Evolutionary conservation across 1,140 invertebrate species (phyloP), one percentile per base, ranked within the genome.

Genomic region (Sitobion miscanthi): DNA sequence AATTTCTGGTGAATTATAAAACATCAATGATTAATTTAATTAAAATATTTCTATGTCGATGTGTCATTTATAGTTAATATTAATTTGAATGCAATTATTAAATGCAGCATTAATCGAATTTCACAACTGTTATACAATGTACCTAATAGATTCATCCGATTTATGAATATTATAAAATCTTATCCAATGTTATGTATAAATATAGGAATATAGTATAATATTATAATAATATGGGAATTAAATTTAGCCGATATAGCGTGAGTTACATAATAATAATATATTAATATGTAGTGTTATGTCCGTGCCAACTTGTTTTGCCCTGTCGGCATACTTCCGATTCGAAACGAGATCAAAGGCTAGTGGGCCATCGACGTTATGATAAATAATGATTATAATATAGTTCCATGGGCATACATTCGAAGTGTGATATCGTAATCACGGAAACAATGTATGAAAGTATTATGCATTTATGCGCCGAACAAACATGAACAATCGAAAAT

Each of bases 261-360:
- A 69, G 14, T n/a, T 69, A 69, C 30, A 82, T 82, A 38, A 82
- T n/a, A n/a, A 85, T 85, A 2, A 38, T 45, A 45, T 69, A 8
- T 85, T 82, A 85, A 42, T 45, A 45, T 69, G 30, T 85, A 45
- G 35, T 85, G 8, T 85, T 87, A 49, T 49, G 45, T 49, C 30
- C 45, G 45, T 49, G 45, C 25, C 45, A n/a, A 87, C 45, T 49
- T 85, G 35, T 85, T 85, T 87, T 49, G 30, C 45, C 21, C 85
- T 47, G 42, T 42, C 42, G 85, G 85, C 85, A 47, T n/a, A 87
- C 85, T 87, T 87, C 85, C 85, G 85, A 87, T 49, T 49, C 85
- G 14, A 17, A 87, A n/a, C 35, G 14, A 87, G 85, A 49, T 87
- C 45, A 87, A 87, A 87, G 85, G 85, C 85, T 87, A 87, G 85